phyloP scores from a whole-genome alignment of 2,113 vertebrate species.

The Cavia porcellus region DNA sequence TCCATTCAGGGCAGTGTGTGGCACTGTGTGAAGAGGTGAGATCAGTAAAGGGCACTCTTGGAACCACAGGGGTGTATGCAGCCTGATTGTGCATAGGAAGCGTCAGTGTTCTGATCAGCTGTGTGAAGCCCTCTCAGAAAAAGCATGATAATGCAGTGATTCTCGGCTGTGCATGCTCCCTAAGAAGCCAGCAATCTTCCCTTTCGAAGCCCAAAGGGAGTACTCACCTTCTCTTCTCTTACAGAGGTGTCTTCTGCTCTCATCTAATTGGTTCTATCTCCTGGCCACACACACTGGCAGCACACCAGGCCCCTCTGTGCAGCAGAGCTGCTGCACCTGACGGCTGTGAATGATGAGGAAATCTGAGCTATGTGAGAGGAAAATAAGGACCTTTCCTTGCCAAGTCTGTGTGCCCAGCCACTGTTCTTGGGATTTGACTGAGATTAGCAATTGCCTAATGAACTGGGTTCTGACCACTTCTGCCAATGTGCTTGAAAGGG shows the following conservation, averaged over 20 bases:
- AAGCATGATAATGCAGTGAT: background rate
- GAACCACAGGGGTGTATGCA: too few species aligned
- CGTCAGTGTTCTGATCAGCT: too few species aligned
- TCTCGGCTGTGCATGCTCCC: background rate
- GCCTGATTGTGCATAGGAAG: background rate
- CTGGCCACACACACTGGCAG: slow-evolving; percentile 38
- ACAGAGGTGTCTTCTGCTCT: background rate
- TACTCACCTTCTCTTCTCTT: slow-evolving; percentile 13
- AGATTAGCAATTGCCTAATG: slow-evolving; percentile 64
- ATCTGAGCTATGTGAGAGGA: background rate
- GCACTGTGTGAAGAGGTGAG: background rate
- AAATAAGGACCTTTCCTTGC: slow-evolving; percentile 45
- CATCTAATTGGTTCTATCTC: slow-evolving; percentile 22
- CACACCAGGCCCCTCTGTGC: background rate
- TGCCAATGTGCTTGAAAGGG: slow-evolving; percentile 45
- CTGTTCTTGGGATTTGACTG: slow-evolving; percentile 74
- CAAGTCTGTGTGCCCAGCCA: slow-evolving; percentile 55
- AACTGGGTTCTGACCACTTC: slow-evolving; percentile 70
- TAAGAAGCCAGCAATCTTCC: background rate
- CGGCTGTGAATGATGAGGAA: slow-evolving; percentile 52
- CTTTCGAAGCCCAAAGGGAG: background rate
- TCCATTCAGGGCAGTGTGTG: background rate
- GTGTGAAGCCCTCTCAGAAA: background rate
- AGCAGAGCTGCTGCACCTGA: slow-evolving; percentile 43
- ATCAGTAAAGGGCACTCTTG: background rate